Conservation (phyloP, 1,140 invertebrate species). For the Drosophila leontia region DNA sequence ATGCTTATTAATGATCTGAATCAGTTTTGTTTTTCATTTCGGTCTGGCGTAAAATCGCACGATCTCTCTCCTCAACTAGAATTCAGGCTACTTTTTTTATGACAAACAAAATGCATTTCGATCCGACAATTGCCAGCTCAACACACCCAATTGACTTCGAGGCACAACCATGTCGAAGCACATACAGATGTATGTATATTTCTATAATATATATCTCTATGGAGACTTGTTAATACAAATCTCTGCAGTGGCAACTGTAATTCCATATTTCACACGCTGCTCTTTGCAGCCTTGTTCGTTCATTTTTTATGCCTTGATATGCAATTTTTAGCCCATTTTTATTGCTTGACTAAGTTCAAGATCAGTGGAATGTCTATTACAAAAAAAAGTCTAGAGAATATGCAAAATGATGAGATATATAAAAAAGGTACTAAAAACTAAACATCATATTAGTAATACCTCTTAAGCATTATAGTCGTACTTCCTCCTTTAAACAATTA, state of each 20-base stretch:
- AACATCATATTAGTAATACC: neutral
- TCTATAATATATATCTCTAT: neutral
- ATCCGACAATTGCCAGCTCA: slow-evolving; percentile 29
- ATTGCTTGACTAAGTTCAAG: slow-evolving; percentile 56
- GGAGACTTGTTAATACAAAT: slow-evolving; percentile 15
- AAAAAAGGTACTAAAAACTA: neutral
- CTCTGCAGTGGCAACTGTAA: slow-evolving; percentile 32
- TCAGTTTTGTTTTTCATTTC: slow-evolving; percentile 25
- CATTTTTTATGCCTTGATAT: slow-evolving; percentile 43
- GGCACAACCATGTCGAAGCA: slow-evolving; percentile 36
- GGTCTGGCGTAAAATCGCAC: slow-evolving; percentile 1
- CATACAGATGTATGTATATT: slow-evolving; percentile 12
- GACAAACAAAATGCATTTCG: slow-evolving; percentile 40
- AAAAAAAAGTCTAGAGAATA: slow-evolving; percentile 17
- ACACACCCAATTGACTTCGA: slow-evolving; percentile 67
- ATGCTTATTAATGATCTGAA: slow-evolving; percentile 21
- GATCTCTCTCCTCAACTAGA: slow-evolving; percentile 28
- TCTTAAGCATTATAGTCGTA: neutral
- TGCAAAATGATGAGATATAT: neutral
- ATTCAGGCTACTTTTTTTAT: slow-evolving; percentile 38
- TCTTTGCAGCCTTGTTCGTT: slow-evolving; percentile 57
- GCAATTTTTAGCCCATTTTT: slow-evolving; percentile 29
- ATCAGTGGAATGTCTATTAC: slow-evolving; percentile 40
- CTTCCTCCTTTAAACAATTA: slow-evolving; percentile 21
- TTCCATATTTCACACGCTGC: slow-evolving; percentile 52